Conservation (phyloP, 2,888 invertebrate genomes). For the Zygothrica quintamaculata region DNA sequence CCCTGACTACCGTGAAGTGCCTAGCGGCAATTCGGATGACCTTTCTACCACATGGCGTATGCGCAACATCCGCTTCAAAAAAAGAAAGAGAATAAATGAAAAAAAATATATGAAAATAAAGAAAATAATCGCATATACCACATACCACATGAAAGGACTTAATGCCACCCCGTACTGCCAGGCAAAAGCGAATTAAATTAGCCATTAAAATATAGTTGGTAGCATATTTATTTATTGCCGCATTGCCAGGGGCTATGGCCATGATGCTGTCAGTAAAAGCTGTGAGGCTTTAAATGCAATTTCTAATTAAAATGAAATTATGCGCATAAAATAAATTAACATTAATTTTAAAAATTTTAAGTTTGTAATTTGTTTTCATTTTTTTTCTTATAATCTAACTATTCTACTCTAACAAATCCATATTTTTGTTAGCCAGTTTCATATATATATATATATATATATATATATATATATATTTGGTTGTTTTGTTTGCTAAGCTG, state of each 20-base stretch:
- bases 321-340: constrained; percentile 63
- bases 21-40: constrained; percentile 62
- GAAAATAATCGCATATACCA: constrained; percentile 17
- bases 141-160: constrained; percentile 1
- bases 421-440: too few relatives aligned
- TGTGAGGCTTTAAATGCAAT: constrained; percentile 33
- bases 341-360: too few relatives aligned
- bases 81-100: too few relatives aligned
- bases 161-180: not conserved
- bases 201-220: constrained; percentile 56
- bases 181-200: constrained; percentile 51
- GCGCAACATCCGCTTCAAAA: constrained; percentile 67
- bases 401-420: constrained; percentile 14
- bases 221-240: constrained; percentile 69
- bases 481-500: constrained; percentile 66
- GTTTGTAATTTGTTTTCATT: constrained; percentile 49
- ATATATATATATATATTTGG: too few relatives aligned
- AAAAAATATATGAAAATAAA: too few relatives aligned
- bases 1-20: constrained; percentile 41
- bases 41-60: constrained; percentile 62
- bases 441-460: too few relatives aligned
- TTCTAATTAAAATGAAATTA: constrained; percentile 71
- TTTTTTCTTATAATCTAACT: constrained; percentile 7
- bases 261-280: constrained; percentile 24
- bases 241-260: constrained; percentile 51